Evolutionary conservation across 2,888 invertebrate species (phyloP).

Genomic region (Tipula helvola): DNA sequence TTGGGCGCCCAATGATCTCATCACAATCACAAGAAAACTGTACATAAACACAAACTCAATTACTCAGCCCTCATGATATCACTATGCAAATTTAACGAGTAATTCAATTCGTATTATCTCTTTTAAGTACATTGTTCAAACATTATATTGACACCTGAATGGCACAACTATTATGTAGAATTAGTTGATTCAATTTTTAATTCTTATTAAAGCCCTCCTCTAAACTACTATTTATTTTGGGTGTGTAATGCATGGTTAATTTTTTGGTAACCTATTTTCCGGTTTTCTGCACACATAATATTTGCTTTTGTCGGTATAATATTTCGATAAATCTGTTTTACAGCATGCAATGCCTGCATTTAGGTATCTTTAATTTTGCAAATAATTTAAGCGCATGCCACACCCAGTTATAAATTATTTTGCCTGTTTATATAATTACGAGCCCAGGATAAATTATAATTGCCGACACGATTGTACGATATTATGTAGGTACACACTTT

Average conservation of each 20-base stretch:
- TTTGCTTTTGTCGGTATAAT: neutral
- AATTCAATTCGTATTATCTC: neutral
- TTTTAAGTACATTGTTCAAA: neutral
- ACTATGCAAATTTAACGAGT: neutral
- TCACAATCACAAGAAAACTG: neutral
- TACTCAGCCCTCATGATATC: conserved; percentile 4
- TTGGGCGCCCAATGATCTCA: neutral
- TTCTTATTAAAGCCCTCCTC: neutral
- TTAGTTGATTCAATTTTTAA: neutral
- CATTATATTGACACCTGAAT: neutral
- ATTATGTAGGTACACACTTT: neutral
- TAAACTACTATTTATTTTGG: neutral
- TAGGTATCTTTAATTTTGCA: neutral
- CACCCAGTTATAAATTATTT: neutral
- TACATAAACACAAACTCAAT: neutral
- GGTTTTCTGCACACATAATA: neutral
- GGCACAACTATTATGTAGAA: neutral
- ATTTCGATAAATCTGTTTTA: neutral
- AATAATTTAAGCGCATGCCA: neutral
- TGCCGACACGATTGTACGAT: neutral
- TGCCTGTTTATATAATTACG: neutral
- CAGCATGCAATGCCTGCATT: neutral
- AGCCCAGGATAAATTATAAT: neutral
- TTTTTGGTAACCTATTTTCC: neutral
- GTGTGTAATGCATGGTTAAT: neutral